These are phyloP conservation scores for Charina bottae DNA, from an alignment of 2,113 vertebrate species.

Conservation along the genomic window DNA sequence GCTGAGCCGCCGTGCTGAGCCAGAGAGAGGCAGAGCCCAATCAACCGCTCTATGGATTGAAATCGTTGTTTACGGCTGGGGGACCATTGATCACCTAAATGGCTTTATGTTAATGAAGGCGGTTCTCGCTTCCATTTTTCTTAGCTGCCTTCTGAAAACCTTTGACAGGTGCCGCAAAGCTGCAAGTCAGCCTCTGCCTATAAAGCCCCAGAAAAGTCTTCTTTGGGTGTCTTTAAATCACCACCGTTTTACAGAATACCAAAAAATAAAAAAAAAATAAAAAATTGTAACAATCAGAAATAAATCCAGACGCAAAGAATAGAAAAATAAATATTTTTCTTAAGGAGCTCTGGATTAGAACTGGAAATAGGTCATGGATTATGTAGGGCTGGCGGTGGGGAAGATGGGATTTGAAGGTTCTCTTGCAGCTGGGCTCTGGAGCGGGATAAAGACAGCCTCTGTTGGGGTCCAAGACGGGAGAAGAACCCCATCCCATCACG, in stretches of 20 bases:
- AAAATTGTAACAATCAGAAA: background rate
- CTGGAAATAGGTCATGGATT: background rate
- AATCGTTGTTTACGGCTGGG: conserved; percentile 61
- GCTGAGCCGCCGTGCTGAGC: conserved; percentile 32
- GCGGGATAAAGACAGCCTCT: no score
- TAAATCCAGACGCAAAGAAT: background rate
- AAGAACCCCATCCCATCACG: background rate
- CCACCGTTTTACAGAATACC: background rate
- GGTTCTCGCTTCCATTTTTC: conserved; percentile 49
- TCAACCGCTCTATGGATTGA: conserved; percentile 56
- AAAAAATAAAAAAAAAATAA: no score
- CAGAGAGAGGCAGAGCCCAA: conserved; percentile 46
- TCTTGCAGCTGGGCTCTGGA: background rate
- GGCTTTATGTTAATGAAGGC: conserved; percentile 58
- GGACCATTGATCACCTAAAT: conserved; percentile 63
- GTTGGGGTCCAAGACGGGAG: background rate
- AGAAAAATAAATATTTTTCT: background rate
- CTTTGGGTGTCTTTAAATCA: background rate
- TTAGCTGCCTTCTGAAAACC: conserved; percentile 46
- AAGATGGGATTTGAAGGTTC: accelerated
- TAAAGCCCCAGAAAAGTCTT: background rate
- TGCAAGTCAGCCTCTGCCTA: background rate
- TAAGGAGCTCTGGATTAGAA: background rate
- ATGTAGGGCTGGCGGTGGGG: background rate
- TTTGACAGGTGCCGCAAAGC: conserved; percentile 33